Evolutionary conservation across 1,140 invertebrate genomes (phyloP), one percentile per base, ranked within the genome.

Genomic region (Procambarus clarkii): DNA sequence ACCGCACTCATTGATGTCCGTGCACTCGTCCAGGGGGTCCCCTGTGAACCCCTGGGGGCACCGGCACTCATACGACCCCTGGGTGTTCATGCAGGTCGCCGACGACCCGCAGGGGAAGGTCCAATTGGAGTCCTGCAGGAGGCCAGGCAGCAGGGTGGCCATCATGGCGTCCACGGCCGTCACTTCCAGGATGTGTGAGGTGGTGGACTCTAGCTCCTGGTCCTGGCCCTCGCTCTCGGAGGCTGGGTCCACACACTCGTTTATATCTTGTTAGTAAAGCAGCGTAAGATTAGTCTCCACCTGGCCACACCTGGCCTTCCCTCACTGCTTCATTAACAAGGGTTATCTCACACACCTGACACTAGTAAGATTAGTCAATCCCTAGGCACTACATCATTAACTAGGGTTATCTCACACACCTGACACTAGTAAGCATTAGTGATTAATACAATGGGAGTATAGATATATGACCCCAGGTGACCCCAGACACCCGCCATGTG

Each of bases 81-180:
- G 94, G n/a, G 96, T 95, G 93, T 98, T 98, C 24, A 97, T 95
- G 94, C 98, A 98, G 94, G 97, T 96, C 2, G 98, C 98, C 64
- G 97, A 97, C 93, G 97, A 97, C 5, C 97, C 97, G 94, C 98
- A 98, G 3, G 96, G 96, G 93, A 90, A 88, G 45, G 91, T 80
- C 80, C 93, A 93, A 81, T 93, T 93, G 93, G 88, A 94, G 88
- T 95, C 96, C 93, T 97, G 97, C 97, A 74, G 96, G 95, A 15
- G 97, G 97, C 94, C 97, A 97, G 1, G 95, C 93, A 94, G 97
- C 97, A 88, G 95, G 95, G 94, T 96, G 97, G 91, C 95, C 48
- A 88, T 45, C 7, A 88, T 8, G 34, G 54, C 77, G 9, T 88
- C 86, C 24, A 80, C 15, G 18, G 64, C 58, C 0, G 77, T 64